Conservation (phyloP, 23 tunicate genomes). For the Trididemnum miniatum region DNA sequence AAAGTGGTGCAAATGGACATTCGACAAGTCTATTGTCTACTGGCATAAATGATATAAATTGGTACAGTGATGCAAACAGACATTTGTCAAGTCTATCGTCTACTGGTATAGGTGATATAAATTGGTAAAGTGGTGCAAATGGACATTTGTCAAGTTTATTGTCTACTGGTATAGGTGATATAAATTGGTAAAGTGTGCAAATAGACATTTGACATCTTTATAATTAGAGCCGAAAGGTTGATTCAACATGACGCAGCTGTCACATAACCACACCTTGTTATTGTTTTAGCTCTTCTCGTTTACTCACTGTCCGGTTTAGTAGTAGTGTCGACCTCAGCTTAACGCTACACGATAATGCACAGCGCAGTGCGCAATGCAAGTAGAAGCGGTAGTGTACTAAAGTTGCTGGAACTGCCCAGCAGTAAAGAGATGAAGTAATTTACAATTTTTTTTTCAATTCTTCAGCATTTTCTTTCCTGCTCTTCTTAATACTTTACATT, state of each 20-base stretch:
- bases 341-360: not conserved
- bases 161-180: too few relatives aligned
- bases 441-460: not conserved
- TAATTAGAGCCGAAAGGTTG: not conserved
- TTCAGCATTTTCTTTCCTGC: not conserved
- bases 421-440: not conserved
- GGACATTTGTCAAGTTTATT: too few relatives aligned
- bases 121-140: too few relatives aligned
- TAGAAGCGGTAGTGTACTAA: not conserved
- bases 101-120: too few relatives aligned
- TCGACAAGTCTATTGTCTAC: too few relatives aligned
- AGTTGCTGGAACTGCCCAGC: not conserved
- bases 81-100: too few relatives aligned
- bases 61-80: too few relatives aligned
- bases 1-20: too few relatives aligned
- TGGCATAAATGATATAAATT: too few relatives aligned
- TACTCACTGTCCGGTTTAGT: not conserved
- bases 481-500: not conserved
- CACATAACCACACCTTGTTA: not conserved
- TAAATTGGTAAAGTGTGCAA: too few relatives aligned
- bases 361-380: not conserved
- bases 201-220: not conserved
- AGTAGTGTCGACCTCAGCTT: not conserved
- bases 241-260: not conserved
- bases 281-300: slow-evolving; percentile 7